Conservation (phyloP, 2,797 vertebrate genomes). For the Ctenochaetus hawaiiensis region DNA sequence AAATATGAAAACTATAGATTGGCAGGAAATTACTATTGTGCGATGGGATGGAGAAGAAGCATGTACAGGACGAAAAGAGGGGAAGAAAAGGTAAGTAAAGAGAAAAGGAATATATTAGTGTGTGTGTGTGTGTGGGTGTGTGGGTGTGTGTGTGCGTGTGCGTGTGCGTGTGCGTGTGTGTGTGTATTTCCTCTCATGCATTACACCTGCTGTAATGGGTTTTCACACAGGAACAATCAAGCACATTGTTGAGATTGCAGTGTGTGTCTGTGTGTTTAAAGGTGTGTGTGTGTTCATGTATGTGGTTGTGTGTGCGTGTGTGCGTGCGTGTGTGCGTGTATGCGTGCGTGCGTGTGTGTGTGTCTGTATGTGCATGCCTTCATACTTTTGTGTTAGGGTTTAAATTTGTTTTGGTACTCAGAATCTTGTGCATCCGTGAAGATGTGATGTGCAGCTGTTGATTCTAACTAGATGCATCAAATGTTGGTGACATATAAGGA, state of each 20-base stretch:
- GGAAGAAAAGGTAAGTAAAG: neutral
- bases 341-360: slow-evolving; percentile 3
- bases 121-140: neutral
- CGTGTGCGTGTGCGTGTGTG: neutral
- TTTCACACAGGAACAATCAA: too few species aligned
- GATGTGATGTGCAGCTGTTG: neutral
- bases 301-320: too few species aligned
- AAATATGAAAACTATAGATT: slow-evolving; percentile 28
- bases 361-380: neutral
- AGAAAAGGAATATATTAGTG: neutral
- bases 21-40: slow-evolving; percentile 54
- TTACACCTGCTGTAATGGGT: too few species aligned
- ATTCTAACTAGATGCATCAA: neutral
- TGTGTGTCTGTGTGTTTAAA: too few species aligned
- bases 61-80: neutral
- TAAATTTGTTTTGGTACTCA: neutral
- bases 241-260: too few species aligned
- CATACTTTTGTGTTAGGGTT: neutral
- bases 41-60: slow-evolving; percentile 11
- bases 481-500: neutral
- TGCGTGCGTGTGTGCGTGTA: slow-evolving; percentile 29
- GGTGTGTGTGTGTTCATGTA: too few species aligned
- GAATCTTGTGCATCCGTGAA: neutral
- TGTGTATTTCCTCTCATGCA: neutral
- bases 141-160: slow-evolving; percentile 14